Conservation (phyloP, 2,888 invertebrate species). For the Tinea semifulvella region DNA sequence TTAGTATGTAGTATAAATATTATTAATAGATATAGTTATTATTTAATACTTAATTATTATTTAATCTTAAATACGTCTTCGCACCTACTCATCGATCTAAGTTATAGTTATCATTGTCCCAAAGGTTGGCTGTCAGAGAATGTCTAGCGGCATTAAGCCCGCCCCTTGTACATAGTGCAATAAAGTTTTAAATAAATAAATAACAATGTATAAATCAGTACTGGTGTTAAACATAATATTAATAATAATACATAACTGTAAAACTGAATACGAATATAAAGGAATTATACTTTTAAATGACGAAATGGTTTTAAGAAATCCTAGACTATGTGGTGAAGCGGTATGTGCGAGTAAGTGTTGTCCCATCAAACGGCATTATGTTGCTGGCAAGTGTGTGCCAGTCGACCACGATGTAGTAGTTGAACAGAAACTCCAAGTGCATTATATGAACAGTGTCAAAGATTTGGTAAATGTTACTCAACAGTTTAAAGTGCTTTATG, state of each 20-base stretch:
- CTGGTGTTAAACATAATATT: neutral
- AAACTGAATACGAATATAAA: neutral
- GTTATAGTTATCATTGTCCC: too few relatives aligned
- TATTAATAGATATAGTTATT: too few relatives aligned
- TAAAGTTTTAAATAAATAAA: neutral
- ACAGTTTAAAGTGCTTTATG: slow-evolving; percentile 19
- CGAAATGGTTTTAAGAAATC: neutral
- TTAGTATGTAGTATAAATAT: too few relatives aligned
- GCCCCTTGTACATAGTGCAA: neutral
- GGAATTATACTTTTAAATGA: neutral
- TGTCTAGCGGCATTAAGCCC: too few relatives aligned
- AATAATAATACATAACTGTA: neutral
- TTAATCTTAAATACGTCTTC: too few relatives aligned
- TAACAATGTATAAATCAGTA: slow-evolving; percentile 1
- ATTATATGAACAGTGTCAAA: slow-evolving; percentile 14
- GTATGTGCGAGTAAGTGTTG: slow-evolving; percentile 16
- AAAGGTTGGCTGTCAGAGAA: too few relatives aligned
- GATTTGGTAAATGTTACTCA: slow-evolving; percentile 17
- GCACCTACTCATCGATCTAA: too few relatives aligned
- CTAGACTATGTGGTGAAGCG: neutral
- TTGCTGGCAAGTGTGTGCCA: neutral
- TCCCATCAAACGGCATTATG: slow-evolving; percentile 6
- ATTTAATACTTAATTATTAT: too few relatives aligned
- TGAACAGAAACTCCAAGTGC: neutral
- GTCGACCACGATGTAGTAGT: neutral